Evolutionary conservation across 2,113 vertebrate species (phyloP).

Genomic region (Dicrurus megarhynchus): DNA sequence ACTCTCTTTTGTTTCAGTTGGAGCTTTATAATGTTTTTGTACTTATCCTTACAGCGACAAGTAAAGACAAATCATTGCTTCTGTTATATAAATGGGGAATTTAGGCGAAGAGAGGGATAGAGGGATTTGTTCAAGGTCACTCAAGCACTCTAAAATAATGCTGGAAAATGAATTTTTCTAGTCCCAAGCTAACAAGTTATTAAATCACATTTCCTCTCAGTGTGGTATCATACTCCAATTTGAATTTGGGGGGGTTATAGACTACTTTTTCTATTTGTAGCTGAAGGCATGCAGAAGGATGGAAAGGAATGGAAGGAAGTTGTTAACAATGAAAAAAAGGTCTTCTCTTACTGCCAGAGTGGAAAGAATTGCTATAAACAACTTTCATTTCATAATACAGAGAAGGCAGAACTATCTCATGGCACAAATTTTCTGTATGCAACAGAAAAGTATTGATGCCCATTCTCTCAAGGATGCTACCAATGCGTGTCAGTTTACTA

Average conservation of each 20-base stretch:
- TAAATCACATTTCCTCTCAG: slow-evolving; percentile 31
- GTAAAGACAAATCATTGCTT: not conserved
- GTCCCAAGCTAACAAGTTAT: slow-evolving; percentile 52
- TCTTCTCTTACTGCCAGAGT: not conserved
- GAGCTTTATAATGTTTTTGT: not conserved
- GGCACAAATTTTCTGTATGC: not conserved
- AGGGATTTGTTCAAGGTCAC: slow-evolving; percentile 46
- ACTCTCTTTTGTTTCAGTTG: not conserved
- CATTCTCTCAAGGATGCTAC: not conserved
- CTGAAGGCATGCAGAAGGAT: not conserved
- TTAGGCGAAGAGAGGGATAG: not conserved
- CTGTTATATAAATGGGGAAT: slow-evolving; percentile 4
- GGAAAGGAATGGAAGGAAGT: not conserved
- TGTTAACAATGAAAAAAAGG: not conserved
- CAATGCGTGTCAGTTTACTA: accelerated
- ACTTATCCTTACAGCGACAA: not conserved
- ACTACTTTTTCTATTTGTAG: not conserved
- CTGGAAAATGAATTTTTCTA: slow-evolving; percentile 32
- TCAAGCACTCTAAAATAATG: slow-evolving; percentile 15
- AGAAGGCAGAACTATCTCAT: not conserved
- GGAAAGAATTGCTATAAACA: not conserved
- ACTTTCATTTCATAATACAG: not conserved
- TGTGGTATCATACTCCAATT: not conserved
- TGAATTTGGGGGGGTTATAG: not conserved
- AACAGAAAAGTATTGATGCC: not conserved